Evolutionary conservation across 2,113 vertebrate species (phyloP).

Genomic region (Heliornis fulica): DNA sequence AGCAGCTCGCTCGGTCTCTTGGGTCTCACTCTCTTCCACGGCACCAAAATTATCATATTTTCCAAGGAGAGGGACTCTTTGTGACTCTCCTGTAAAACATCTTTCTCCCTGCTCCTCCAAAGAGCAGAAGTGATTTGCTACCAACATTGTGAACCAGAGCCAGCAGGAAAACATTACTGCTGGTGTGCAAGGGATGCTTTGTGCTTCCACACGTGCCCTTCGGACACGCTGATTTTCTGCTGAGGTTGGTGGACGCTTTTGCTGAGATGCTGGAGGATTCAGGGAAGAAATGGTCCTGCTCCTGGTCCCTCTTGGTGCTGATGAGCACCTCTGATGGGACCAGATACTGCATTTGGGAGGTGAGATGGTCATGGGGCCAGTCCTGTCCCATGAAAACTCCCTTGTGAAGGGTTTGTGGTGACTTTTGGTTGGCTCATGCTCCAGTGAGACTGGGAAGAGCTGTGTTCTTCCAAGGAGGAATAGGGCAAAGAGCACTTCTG

Average conservation of each 20-base stretch:
- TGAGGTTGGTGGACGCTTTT: neutral
- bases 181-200: neutral
- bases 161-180: neutral
- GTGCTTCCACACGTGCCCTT: neutral
- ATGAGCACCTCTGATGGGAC: neutral
- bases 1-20: neutral
- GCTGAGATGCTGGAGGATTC: neutral
- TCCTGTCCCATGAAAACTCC: neutral
- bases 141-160: neutral
- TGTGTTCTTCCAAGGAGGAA: neutral
- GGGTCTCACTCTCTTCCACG: neutral
- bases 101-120: neutral
- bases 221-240: neutral
- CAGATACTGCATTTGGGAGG: neutral
- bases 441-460: neutral
- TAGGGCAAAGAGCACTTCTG: neutral
- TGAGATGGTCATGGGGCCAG: accelerated
- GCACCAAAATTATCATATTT: neutral
- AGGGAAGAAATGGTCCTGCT: neutral
- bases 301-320: neutral
- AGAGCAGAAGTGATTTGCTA: neutral
- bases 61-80: neutral
- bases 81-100: neutral
- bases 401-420: neutral
- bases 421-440: neutral